Percentiles rank a stretch among this genome's conserved stretches.
phyloP scores from a whole-genome alignment of 2,888 invertebrate species.

The Chloroclysta siterata region DNA sequence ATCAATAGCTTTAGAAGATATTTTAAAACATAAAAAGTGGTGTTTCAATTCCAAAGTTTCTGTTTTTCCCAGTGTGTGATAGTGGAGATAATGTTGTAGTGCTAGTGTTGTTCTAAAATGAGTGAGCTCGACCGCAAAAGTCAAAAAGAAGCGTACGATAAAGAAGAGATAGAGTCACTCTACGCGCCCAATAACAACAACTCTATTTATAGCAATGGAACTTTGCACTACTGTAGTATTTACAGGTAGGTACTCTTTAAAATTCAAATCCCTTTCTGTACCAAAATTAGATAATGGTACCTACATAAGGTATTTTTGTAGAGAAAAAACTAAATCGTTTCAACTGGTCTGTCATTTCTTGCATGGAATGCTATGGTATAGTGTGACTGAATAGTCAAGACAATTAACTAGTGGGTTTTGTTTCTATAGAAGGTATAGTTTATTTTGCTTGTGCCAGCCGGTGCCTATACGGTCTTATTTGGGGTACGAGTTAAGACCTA shows the following conservation, averaged over 20 bases:
- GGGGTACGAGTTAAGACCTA: background rate
- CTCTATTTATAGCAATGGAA: conserved; percentile 84
- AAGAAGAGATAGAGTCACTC: conserved; percentile 68
- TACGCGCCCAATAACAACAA: conserved; percentile 76
- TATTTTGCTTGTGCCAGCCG: too few species aligned
- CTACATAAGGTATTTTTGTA: background rate
- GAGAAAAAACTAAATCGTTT: background rate
- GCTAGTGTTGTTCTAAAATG: conserved; percentile 59
- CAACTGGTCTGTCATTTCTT: background rate
- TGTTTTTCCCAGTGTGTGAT: conserved; percentile 47
- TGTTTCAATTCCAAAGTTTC: conserved; percentile 32
- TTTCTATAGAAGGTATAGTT: background rate
- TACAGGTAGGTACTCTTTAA: conserved; percentile 66
- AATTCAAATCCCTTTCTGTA: background rate
- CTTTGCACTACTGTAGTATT: conserved; percentile 84
- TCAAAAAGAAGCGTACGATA: conserved; percentile 56
- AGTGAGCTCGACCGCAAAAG: conserved; percentile 72
- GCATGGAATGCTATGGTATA: background rate
- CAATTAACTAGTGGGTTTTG: background rate
- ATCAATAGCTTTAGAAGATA: background rate
- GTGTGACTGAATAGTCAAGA: background rate
- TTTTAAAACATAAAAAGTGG: background rate
- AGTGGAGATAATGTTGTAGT: conserved; percentile 46
- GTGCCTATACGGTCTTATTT: too few species aligned
- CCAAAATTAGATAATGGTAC: background rate